These are phyloP conservation scores for Lepidurus apus DNA, from an alignment of 1,140 invertebrate genomes.

Conservation along the genomic window DNA sequence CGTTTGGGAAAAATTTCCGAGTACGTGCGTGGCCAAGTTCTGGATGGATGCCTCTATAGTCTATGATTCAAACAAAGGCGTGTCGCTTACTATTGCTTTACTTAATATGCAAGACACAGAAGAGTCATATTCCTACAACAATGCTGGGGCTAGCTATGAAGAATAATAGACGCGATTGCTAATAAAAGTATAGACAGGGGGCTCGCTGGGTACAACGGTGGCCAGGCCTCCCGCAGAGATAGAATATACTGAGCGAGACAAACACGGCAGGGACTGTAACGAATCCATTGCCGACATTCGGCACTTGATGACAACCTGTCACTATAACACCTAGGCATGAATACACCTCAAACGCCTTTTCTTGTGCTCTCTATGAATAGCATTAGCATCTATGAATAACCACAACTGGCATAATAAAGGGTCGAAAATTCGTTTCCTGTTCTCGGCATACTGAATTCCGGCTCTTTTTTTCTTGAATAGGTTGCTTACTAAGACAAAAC, in stretches of 20 bases:
- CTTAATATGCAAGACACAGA: neutral
- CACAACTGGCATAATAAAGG: neutral
- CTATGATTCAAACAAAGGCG: neutral
- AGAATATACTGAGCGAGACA: conserved; percentile 10
- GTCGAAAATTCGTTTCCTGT: conserved; percentile 14
- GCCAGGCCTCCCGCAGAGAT: neutral
- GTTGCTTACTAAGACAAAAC: neutral
- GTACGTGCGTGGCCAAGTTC: neutral
- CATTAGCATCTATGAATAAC: neutral
- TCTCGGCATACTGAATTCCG: neutral
- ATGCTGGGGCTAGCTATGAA: neutral
- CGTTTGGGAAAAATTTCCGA: neutral
- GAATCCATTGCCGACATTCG: conserved; percentile 14
- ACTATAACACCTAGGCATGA: neutral
- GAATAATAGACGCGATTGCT: neutral
- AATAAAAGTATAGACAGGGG: neutral
- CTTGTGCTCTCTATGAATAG: neutral
- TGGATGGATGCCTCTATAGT: neutral
- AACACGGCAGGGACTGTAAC: conserved; percentile 6
- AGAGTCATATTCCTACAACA: neutral
- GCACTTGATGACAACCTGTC: conserved; percentile 21
- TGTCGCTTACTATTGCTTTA: neutral
- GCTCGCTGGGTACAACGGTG: neutral
- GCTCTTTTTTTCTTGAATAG: neutral
- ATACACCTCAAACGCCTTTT: neutral